Conservation (phyloP, 2,113 vertebrate species). For the Camelus dromedarius region DNA sequence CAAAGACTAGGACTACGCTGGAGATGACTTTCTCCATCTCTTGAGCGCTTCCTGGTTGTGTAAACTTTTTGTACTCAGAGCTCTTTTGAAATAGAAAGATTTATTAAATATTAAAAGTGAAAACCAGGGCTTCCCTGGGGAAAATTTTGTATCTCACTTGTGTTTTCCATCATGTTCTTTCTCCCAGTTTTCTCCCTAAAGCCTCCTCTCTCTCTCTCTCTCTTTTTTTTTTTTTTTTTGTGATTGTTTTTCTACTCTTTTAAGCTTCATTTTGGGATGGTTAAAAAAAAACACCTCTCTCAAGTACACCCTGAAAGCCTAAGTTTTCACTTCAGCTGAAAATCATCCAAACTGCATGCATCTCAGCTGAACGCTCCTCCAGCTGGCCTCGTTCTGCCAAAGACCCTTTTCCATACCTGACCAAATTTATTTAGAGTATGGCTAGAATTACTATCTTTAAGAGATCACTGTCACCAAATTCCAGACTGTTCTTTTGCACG, state of each 20-base stretch:
- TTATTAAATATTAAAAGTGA: background rate
- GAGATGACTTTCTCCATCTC: background rate
- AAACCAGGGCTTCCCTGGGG: background rate
- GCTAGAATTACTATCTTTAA: constrained; percentile 4
- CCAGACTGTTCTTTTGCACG: background rate
- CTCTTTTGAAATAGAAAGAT: background rate
- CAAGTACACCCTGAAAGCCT: constrained; percentile 63
- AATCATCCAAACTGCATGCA: constrained; percentile 31
- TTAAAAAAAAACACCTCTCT: constrained; percentile 35
- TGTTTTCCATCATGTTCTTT: background rate
- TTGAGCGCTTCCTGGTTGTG: background rate
- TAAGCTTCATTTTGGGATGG: constrained; percentile 67
- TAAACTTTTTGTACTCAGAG: background rate
- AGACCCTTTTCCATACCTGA: constrained; percentile 24
- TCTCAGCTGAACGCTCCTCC: constrained; percentile 62
- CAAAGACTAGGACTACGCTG: background rate
- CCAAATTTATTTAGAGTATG: constrained; percentile 25
- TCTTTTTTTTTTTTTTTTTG: background rate
- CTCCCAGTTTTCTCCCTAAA: background rate
- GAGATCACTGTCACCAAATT: constrained; percentile 1
- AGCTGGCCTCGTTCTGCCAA: background rate
- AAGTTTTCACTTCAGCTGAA: constrained; percentile 67
- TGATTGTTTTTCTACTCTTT: constrained; percentile 20
- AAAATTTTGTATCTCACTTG: background rate
- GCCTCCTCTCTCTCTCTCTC: background rate